A percentile compares a stretch with the other conserved stretches of the same genome.
phyloP scores from a whole-genome alignment of 2,113 vertebrate genomes.

The Anhinga rufa region DNA sequence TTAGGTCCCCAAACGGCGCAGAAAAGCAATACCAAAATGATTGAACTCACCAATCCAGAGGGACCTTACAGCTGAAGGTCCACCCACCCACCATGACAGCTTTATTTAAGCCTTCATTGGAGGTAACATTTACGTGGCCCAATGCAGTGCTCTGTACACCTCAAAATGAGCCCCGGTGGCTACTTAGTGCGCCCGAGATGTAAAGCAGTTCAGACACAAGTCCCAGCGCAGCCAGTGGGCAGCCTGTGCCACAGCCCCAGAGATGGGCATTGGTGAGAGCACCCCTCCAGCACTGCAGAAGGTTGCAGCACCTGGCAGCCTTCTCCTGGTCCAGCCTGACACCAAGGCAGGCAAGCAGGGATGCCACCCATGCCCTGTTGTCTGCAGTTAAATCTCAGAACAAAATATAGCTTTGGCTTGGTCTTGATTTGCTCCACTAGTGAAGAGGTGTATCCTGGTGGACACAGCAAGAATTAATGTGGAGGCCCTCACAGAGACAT shows the following conservation, averaged over 20 bases:
- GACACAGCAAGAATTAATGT: neutral
- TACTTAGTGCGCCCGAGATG: neutral
- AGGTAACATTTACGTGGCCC: fast-evolving
- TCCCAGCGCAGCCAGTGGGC: neutral
- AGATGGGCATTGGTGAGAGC: fast-evolving
- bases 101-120: neutral
- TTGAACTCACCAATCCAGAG: neutral
- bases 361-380: neutral
- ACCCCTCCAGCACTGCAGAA: neutral
- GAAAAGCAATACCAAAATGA: neutral
- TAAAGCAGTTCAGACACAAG: neutral
- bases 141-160: neutral
- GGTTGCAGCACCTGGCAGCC: fast-evolving
- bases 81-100: neutral
- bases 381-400: neutral
- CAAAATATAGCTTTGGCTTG: neutral
- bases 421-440: neutral
- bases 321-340: neutral
- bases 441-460: neutral
- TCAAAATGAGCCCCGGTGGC: neutral
- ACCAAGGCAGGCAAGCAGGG: neutral
- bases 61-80: neutral
- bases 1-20: neutral
- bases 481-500: neutral
- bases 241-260: neutral